A percentile compares a stretch with the other conserved stretches of the same genome.
phyloP scores from a whole-genome alignment of 2,888 invertebrate species.

The Idaea dimidiata region DNA sequence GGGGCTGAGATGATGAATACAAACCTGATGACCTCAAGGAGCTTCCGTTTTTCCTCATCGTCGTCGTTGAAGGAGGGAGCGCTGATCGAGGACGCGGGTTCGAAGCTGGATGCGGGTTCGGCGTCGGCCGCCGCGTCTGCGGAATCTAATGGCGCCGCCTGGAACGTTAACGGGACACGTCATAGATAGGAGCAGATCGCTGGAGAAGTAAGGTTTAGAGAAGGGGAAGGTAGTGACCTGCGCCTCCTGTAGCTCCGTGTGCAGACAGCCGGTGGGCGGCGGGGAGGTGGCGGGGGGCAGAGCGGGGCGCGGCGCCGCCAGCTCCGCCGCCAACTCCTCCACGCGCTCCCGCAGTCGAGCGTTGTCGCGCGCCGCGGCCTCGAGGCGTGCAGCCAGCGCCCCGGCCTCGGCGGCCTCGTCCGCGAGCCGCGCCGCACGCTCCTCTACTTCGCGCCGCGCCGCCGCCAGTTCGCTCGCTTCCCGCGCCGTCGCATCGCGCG shows the following conservation, averaged over 20 bases:
- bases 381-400: slow-evolving; percentile 77
- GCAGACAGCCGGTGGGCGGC: not conserved
- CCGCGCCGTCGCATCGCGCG: slow-evolving; percentile 51
- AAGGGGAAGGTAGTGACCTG: no score
- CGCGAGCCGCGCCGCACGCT: slow-evolving; percentile 18
- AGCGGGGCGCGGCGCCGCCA: not conserved
- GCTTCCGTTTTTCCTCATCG: slow-evolving; percentile 56
- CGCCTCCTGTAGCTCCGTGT: slow-evolving; percentile 18
- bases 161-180: no score
- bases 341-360: slow-evolving; percentile 22
- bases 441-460: slow-evolving; percentile 25
- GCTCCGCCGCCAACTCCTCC: slow-evolving; percentile 8
- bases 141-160: slow-evolving; percentile 18
- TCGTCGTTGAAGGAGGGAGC: slow-evolving; percentile 12
- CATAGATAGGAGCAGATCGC: no score
- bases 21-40: slow-evolving; percentile 52
- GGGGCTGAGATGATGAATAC: slow-evolving; percentile 19
- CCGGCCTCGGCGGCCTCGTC: slow-evolving; percentile 19
- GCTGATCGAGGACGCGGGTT: no score
- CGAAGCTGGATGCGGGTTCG: no score
- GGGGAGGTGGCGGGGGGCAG: not conserved
- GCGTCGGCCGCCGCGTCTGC: slow-evolving; percentile 87
- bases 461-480: slow-evolving; percentile 42
- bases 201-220: no score
- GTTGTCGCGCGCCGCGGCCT: slow-evolving; percentile 72